Evolutionary conservation across 1,140 invertebrate genomes (phyloP), one percentile per base, ranked within the genome.

Genomic region (Brachionus rubens): DNA sequence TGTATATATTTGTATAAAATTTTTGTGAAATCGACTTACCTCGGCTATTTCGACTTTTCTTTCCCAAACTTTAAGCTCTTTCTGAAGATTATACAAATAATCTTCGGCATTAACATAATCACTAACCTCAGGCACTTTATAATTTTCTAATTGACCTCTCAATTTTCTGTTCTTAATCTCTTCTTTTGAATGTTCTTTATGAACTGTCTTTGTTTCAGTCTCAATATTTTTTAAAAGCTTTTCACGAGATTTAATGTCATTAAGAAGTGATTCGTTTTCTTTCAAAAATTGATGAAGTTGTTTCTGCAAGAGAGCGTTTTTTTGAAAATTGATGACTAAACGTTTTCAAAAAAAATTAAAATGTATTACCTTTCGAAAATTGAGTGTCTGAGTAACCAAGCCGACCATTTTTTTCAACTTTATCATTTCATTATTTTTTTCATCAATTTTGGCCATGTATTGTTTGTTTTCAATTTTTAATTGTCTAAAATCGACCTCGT

Each of bases 401-500:
- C 81, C 81, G 26, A 83, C 81, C 82, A 83, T 83, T 56, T 82
- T 77, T 79, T 85, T 85, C 4, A 85, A 78, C 14, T 81, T 75
- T 41, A 85, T 77, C 43, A 85, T 76, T 76, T 85, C 83, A 68
- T 82, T 80, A 78, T 85, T 85, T 75, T 82, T 80, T 77, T 85
- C 82, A 79, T 85, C 84, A 26, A 85, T 85, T 77, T 83, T 84
- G 76, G 84, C 83, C 77, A 85, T 77, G 72, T 85, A 85, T 78
- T 85, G 84, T 62, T 82, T 81, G 78, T 85, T 85, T 77, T 85
- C 84, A 67, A 85, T 85, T 78, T 84, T 83, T 72, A 85, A 67
- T 76, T 85, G 84, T 50, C 84, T 83, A 78, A 85, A 85, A 75
- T 85, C 84, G 26, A 85, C 84, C 77, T 85, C 83, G 79, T 84